These are phyloP conservation scores for Cephalopachus bancanus DNA, from an alignment of 2,797 vertebrate genomes.

Conservation along the genomic window DNA sequence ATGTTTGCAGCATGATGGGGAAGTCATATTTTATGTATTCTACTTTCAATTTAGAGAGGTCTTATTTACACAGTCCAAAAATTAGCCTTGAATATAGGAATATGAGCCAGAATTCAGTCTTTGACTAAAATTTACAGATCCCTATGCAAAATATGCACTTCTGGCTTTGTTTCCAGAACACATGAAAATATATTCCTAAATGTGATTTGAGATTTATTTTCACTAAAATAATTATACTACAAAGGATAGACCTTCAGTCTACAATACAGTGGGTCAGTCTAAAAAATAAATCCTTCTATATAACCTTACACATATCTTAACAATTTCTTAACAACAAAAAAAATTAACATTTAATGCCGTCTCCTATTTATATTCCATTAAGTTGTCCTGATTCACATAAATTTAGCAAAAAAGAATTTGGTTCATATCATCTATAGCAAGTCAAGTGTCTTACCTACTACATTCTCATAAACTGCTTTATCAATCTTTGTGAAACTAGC, in stretches of 20 bases:
- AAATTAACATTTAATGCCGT: constrained; percentile 65
- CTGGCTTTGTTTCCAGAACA: constrained; percentile 69
- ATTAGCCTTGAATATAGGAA: constrained; percentile 67
- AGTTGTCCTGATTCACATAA: constrained; percentile 29
- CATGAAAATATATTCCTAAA: constrained; percentile 44
- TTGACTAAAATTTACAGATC: constrained; percentile 67
- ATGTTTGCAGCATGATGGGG: constrained; percentile 48
- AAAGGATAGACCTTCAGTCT: constrained; percentile 26
- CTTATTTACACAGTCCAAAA: constrained; percentile 65
- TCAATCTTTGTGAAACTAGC: constrained; percentile 33
- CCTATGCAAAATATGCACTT: constrained; percentile 49
- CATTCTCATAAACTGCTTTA: constrained; percentile 45
- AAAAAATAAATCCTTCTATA: constrained; percentile 44
- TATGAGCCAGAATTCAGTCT: constrained; percentile 62
- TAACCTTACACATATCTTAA: constrained; percentile 54
- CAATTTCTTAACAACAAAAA: constrained; percentile 70
- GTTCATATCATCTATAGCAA: constrained; percentile 28
- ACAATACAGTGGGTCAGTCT: constrained; percentile 11
- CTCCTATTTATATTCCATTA: constrained; percentile 24
- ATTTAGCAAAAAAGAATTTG: constrained; percentile 44
- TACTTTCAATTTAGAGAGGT: constrained; percentile 66
- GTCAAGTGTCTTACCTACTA: constrained; percentile 10
- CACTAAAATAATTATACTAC: constrained; percentile 52
- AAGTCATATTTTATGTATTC: constrained; percentile 67
- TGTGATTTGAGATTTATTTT: constrained; percentile 66